Evolutionary conservation across 2,888 invertebrate species (phyloP).

Genomic region (Pseudanteris insignis): DNA sequence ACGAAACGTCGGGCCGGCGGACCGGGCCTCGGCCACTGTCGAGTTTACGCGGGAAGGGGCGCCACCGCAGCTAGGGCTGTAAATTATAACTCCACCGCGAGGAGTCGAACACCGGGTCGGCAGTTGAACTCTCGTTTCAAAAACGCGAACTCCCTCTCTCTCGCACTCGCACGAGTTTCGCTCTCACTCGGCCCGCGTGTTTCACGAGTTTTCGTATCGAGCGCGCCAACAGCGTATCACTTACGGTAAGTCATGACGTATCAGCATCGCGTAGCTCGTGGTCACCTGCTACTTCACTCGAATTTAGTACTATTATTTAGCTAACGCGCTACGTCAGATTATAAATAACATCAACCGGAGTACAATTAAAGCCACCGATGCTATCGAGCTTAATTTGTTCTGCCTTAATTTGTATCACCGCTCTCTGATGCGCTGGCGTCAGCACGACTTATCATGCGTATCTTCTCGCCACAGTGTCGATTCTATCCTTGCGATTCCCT

Average conservation of each 20-base stretch:
- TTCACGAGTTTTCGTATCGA: no score
- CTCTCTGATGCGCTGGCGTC: neutral
- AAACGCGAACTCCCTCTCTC: slow-evolving; percentile 58
- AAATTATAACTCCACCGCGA: slow-evolving; percentile 63
- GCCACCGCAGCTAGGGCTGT: slow-evolving; percentile 45
- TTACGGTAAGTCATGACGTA: slow-evolving; percentile 53
- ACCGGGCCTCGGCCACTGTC: slow-evolving; percentile 54
- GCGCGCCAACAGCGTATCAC: slow-evolving; percentile 38
- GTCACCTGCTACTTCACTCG: no score
- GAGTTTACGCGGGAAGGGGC: slow-evolving; percentile 48
- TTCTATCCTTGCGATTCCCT: no score
- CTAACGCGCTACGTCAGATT: neutral
- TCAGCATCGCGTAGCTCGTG: slow-evolving; percentile 35
- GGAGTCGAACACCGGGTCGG: slow-evolving; percentile 59
- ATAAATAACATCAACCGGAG: neutral
- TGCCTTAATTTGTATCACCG: neutral
- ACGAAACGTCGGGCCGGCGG: slow-evolving; percentile 44
- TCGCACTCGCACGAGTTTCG: no score
- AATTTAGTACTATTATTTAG: no score
- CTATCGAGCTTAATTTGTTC: slow-evolving; percentile 1
- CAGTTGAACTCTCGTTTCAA: no score
- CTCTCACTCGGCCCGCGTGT: slow-evolving; percentile 46
- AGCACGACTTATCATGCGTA: neutral
- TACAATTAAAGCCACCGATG: neutral
- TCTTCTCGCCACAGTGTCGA: no score